Percentiles rank a stretch among this genome's conserved stretches.
Conservation (phyloP, 2,797 vertebrate species). For the Alectoris magna region DNA sequence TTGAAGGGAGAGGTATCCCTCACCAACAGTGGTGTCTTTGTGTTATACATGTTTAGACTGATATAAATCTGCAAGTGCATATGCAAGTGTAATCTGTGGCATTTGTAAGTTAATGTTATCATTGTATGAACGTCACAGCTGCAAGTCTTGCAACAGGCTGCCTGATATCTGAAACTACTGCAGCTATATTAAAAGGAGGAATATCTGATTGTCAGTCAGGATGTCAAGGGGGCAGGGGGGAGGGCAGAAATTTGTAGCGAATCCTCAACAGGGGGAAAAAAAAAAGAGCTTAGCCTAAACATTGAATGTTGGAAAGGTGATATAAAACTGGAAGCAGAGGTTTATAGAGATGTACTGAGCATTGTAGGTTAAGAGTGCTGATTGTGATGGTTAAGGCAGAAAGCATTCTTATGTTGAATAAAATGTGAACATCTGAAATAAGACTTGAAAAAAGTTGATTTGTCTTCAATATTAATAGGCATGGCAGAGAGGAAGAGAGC, state of each 20-base stretch:
- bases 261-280: neutral
- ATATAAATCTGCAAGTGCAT: neutral
- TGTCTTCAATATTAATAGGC: neutral
- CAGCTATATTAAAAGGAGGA: conserved; percentile 24
- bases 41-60: neutral
- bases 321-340: neutral
- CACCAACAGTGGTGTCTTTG: neutral
- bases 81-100: neutral
- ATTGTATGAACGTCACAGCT: neutral
- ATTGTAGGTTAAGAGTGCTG: neutral
- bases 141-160: conserved; percentile 4
- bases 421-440: neutral
- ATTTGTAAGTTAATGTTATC: conserved; percentile 8
- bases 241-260: neutral
- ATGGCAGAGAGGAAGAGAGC: neutral
- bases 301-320: neutral
- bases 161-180: neutral
- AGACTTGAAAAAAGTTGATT: neutral
- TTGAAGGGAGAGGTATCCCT: neutral
- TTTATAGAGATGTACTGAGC: neutral
- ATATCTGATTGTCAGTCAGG: conserved; percentile 6
- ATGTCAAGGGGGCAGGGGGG: neutral
- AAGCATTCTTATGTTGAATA: neutral
- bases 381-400: neutral
- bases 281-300: neutral